Evolutionary conservation across 2,113 vertebrate genomes (phyloP).

Genomic region (Semnornis frantzii): DNA sequence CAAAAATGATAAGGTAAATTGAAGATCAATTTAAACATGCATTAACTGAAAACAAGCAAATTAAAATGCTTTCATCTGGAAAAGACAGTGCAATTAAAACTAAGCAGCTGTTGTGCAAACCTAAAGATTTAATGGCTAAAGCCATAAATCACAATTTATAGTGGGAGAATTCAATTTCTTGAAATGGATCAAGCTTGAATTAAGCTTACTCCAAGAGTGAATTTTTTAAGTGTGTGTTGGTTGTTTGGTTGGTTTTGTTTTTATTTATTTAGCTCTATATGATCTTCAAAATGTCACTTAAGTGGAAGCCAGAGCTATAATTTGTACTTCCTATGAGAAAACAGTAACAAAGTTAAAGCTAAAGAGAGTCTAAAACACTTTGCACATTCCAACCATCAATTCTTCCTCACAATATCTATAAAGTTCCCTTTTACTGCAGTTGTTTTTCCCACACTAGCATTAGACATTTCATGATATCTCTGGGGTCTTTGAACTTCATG

Average conservation of each 20-base stretch:
- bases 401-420: background rate
- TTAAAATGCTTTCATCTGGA: background rate
- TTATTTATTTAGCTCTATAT: background rate
- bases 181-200: constrained; percentile 6
- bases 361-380: background rate
- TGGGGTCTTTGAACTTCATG: background rate
- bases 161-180: constrained; percentile 4
- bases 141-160: constrained; percentile 44
- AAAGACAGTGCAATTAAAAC: constrained; percentile 34
- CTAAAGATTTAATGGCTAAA: background rate
- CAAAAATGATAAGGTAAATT: background rate
- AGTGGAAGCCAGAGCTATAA: background rate
- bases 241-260: background rate
- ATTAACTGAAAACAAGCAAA: background rate
- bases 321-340: constrained; percentile 9
- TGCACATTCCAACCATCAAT: background rate
- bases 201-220: background rate
- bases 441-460: background rate
- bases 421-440: background rate
- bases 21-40: background rate
- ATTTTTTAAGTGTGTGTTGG: background rate
- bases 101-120: constrained; percentile 14
- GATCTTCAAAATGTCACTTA: constrained; percentile 10
- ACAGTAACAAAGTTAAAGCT: background rate
- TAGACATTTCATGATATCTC: background rate